Base-by-base conservation (phyloP, 2,888 invertebrate species). In the Vesta saturnalis region DNA sequence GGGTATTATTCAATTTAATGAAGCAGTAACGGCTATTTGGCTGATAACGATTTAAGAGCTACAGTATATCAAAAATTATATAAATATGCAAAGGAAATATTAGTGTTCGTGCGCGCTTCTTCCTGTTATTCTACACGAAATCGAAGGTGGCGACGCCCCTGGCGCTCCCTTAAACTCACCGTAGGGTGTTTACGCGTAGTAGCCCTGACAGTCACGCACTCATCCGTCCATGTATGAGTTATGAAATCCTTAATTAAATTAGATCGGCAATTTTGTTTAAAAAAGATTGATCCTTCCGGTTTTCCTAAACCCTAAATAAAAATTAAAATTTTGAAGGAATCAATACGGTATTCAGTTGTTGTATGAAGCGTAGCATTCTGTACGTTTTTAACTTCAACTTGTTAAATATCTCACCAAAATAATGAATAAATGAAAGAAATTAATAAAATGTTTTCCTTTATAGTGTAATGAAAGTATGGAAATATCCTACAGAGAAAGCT, bases 241-340 rank as follows among this genome's bases (percentile, higher is more conserved):
- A 77, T 73, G 75, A 73, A 60, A 63, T 66, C 65, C 71, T 74
- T 77, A 77, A 77, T 77, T 77, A 77, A 77, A 77, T 77, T 77
- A 77, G 60, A 56, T 69, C 39, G 65, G 6, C 15, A 54, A 58
- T 65, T 58, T 54, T 52, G 61, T 60, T 60, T 55, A 68, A 60
- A 56, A 43, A 64, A 54, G 59, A 59, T 64, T 10, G 23, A 16
- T 35, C 39, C 55, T 58, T 58, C n/a, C 18, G 58, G 18, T n/a
- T n/a, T n/a, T n/a, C n/a, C n/a, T n/a, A n/a, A n/a, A n/a, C n/a
- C n/a, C n/a, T n/a, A n/a, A n/a, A n/a, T n/a, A n/a, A n/a, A n/a
- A n/a, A n/a, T n/a, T n/a, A n/a, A n/a, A n/a, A n/a, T n/a, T n/a
- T n/a, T n/a, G n/a, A n/a, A n/a, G n/a, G n/a, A n/a, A n/a, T n/a